Evolutionary conservation across 2,797 vertebrate genomes (phyloP).

Genomic region (Pteropus rufus): DNA sequence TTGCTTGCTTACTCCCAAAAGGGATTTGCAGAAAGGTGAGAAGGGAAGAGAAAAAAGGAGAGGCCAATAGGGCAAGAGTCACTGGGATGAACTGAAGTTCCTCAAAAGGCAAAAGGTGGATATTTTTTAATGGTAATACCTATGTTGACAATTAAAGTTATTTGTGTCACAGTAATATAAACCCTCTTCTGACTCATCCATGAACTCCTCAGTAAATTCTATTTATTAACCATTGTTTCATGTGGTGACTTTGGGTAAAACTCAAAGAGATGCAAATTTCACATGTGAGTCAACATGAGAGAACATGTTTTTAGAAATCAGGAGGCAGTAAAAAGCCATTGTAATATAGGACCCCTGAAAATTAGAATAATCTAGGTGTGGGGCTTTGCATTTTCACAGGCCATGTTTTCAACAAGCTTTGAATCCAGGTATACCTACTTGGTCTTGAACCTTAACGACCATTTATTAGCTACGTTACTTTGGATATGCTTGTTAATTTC

Average conservation of each 20-base stretch:
- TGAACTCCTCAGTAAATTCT: neutral
- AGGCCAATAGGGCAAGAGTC: neutral
- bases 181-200: neutral
- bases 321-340: neutral
- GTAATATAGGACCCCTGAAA: neutral
- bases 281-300: neutral
- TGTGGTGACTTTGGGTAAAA: neutral
- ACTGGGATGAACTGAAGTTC: neutral
- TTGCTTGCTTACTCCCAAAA: neutral
- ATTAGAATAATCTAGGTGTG: neutral
- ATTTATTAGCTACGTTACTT: neutral
- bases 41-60: neutral
- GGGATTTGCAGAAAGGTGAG: neutral
- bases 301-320: neutral
- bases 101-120: neutral
- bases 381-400: neutral
- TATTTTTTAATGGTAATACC: neutral
- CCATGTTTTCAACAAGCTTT: neutral
- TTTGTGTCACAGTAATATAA: neutral
- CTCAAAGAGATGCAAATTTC: neutral
- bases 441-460: neutral
- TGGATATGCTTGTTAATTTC: neutral
- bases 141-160: neutral
- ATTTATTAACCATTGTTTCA: neutral
- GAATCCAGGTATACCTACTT: neutral